Conservation (phyloP, 1,140 invertebrate genomes). For the Hyphantria cunea region DNA sequence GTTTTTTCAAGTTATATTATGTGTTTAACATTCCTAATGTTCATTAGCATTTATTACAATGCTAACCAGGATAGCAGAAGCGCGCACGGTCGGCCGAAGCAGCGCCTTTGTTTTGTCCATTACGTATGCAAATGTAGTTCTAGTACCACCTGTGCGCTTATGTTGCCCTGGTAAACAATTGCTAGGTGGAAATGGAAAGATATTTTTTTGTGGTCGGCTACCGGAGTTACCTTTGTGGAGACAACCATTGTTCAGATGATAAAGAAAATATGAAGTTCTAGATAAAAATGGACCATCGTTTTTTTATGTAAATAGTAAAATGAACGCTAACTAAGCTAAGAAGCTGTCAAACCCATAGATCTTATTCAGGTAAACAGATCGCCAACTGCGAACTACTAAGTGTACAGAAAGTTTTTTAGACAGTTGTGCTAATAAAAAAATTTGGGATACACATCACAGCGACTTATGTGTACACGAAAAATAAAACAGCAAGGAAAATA, state of each 20-base stretch:
- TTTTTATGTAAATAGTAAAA: too few species aligned
- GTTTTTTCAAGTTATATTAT: conserved; percentile 31
- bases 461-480: too few species aligned
- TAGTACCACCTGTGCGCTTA: conserved; percentile 69
- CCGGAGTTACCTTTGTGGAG: conserved; percentile 31
- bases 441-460: too few species aligned
- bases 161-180: conserved; percentile 66
- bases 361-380: too few species aligned
- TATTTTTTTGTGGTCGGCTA: conserved; percentile 41
- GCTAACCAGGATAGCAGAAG: conserved; percentile 61
- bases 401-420: too few species aligned
- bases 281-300: too few species aligned
- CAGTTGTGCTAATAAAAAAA: too few species aligned
- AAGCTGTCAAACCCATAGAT: too few species aligned
- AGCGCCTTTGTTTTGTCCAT: conserved; percentile 66
- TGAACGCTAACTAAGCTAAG: too few species aligned
- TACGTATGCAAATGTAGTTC: conserved; percentile 66
- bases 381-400: too few species aligned
- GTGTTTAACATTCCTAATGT: conserved; percentile 59
- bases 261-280: conserved; percentile 17
- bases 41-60: conserved; percentile 69
- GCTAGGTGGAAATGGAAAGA: conserved; percentile 66
- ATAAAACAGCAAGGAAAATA: too few species aligned
- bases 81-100: conserved; percentile 48
- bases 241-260: conserved; percentile 16